Conservation (phyloP, 2,113 vertebrate species). For the Thinocorus orbignyianus region DNA sequence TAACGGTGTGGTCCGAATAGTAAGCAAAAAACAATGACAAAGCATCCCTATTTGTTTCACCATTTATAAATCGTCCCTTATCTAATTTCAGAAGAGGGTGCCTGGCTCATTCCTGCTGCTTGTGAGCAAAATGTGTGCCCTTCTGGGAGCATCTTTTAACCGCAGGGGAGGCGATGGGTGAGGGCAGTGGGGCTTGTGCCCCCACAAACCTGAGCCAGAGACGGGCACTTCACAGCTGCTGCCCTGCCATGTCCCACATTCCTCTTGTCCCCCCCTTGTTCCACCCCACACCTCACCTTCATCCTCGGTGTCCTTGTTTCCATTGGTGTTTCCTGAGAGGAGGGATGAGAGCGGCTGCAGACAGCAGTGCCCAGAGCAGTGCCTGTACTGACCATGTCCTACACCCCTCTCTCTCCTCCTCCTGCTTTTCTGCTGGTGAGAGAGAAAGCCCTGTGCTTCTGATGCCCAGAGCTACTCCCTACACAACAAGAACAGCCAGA, state of each 20-base stretch:
- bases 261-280: background rate
- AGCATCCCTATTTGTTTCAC: background rate
- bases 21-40: background rate
- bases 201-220: background rate
- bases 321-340: background rate
- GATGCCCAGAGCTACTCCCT: background rate
- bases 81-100: background rate
- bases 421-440: background rate
- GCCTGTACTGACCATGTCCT: rapidly evolving
- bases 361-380: background rate
- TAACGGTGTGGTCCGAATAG: background rate
- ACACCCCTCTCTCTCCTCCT: background rate
- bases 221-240: background rate
- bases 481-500: rapidly evolving
- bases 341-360: background rate
- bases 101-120: background rate
- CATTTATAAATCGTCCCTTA: background rate
- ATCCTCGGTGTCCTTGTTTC: background rate
- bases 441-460: rapidly evolving
- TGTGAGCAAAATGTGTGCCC: rapidly evolving
- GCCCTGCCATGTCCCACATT: background rate
- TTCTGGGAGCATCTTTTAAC: background rate
- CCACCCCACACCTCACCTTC: background rate
- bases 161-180: background rate
- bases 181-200: background rate